Evolutionary conservation across 2,888 invertebrate genomes (phyloP).

Genomic region (Rhabditoides inermis): DNA sequence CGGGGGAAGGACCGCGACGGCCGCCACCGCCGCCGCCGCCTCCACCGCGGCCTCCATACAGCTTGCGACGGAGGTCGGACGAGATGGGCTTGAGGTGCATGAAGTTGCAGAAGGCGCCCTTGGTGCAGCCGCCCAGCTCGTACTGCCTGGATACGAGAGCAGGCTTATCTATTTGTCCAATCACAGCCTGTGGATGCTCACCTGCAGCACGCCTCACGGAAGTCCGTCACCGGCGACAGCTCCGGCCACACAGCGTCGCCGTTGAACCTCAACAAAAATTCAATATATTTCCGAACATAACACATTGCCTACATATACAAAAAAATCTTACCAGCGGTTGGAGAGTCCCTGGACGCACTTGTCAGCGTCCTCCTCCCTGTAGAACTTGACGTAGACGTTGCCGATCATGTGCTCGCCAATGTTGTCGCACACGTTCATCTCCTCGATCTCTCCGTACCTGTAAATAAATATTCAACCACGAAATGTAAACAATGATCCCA

Average conservation of each 20-base stretch:
- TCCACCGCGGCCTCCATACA: conserved; percentile 7
- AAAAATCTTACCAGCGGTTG: conserved; percentile 74
- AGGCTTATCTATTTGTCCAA: no score
- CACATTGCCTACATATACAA: neutral
- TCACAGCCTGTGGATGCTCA: no score
- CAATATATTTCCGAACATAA: neutral
- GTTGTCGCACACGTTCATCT: conserved; percentile 99
- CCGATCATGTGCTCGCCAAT: conserved; percentile 71
- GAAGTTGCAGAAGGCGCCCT: conserved; percentile 98
- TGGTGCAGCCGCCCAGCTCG: conserved; percentile 64
- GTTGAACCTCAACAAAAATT: conserved; percentile 60
- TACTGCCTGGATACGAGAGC: no score
- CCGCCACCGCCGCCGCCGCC: conserved; percentile 4
- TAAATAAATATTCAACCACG: neutral
- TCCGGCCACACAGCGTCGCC: conserved; percentile 95
- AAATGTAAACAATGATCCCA: neutral
- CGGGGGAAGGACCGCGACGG: neutral
- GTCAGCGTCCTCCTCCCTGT: conserved; percentile 89
- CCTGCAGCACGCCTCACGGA: conserved; percentile 93
- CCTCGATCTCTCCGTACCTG: conserved; percentile 89
- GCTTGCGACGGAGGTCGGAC: conserved; percentile 8
- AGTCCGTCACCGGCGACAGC: conserved; percentile 94
- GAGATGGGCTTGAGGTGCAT: conserved; percentile 78
- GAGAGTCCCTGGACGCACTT: conserved; percentile 86
- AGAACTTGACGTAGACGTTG: conserved; percentile 93